phyloP scores from a whole-genome alignment of 2,797 vertebrate genomes.

The Catamblyrhynchus diadema region DNA sequence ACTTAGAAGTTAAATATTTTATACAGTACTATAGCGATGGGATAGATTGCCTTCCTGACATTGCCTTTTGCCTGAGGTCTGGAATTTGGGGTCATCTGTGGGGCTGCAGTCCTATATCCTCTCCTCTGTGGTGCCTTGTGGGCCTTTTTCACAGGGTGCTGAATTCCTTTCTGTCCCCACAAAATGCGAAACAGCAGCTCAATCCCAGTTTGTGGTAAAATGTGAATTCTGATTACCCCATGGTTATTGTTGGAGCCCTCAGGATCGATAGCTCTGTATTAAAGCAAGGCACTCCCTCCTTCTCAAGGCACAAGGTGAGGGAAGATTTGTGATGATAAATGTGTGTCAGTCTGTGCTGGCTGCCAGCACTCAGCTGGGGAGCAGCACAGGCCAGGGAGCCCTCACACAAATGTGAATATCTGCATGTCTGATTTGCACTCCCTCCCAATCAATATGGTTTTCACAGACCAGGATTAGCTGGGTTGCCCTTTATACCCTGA shows the following conservation, averaged over 20 bases:
- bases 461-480: not conserved
- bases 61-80: not conserved
- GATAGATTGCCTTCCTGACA: not conserved
- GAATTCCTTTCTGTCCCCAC: not conserved
- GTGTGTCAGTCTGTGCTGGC: accelerated
- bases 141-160: not conserved
- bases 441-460: not conserved
- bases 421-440: not conserved
- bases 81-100: not conserved
- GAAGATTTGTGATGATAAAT: not conserved
- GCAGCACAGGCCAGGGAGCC: not conserved
- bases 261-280: not conserved
- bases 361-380: not conserved
- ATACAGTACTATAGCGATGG: not conserved
- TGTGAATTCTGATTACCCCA: accelerated
- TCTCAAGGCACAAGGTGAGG: not conserved
- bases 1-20: conserved; percentile 61
- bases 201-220: not conserved
- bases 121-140: not conserved
- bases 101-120: not conserved
- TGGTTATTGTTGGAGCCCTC: not conserved
- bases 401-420: not conserved
- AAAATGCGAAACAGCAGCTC: not conserved
- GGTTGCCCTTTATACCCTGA: not conserved
- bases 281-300: not conserved